Percentiles rank a stretch among this genome's conserved stretches.
These are phyloP conservation scores for Cyrtonyx montezumae DNA, from an alignment of 2,113 vertebrate genomes.

Conservation along the genomic window DNA sequence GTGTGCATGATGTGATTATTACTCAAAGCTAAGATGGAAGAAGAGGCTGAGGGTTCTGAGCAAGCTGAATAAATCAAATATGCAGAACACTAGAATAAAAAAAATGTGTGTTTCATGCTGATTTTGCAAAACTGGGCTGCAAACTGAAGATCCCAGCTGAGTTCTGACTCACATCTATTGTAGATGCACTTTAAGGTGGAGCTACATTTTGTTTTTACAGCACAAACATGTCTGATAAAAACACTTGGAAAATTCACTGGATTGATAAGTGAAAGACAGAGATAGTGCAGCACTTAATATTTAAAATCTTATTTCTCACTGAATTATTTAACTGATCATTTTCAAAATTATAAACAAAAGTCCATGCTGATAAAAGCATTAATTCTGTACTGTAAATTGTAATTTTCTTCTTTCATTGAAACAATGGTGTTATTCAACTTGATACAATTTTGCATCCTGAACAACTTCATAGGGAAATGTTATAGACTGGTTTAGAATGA, in stretches of 20 bases:
- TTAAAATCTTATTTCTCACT: neutral
- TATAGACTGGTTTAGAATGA: constrained; percentile 57
- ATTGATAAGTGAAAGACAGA: neutral
- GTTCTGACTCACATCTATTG: neutral
- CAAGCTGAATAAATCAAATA: constrained; percentile 26
- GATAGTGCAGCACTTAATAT: neutral
- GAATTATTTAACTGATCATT: constrained; percentile 1
- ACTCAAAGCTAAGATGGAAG: constrained; percentile 17
- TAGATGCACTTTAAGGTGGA: neutral
- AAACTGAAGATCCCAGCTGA: constrained; percentile 6
- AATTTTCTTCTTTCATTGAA: constrained; percentile 1
- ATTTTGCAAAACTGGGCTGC: neutral
- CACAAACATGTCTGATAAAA: constrained; percentile 47
- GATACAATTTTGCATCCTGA: constrained; percentile 31
- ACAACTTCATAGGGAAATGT: constrained; percentile 21
- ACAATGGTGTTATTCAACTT: constrained; percentile 15
- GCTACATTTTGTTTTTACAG: neutral
- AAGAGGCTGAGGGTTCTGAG: neutral
- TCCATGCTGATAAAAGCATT: neutral
- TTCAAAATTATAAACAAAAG: neutral
- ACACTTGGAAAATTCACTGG: neutral
- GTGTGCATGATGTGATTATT: constrained; percentile 16
- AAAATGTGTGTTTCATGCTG: neutral
- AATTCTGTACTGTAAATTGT: neutral
- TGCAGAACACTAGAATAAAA: neutral